Base-by-base conservation (phyloP, 2,113 vertebrate genomes). In the Herpetotheres cachinnans region DNA sequence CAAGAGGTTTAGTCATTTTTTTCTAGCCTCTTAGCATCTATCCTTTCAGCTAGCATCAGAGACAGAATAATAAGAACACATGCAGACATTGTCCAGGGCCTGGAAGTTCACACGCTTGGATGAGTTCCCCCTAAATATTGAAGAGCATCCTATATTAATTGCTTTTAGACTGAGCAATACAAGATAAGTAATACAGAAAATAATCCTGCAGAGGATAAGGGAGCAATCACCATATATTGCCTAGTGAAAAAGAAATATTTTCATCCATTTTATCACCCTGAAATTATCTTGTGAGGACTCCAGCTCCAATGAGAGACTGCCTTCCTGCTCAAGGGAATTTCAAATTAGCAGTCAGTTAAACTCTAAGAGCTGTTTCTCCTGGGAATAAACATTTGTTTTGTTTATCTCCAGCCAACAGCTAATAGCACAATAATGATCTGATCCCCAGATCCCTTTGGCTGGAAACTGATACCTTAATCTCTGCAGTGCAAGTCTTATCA, bases 341-440 rank as follows among this genome's bases (percentile, higher is more conserved):
- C 86, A 95, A 96, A 97, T 95, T 94, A 95, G 74, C 74, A 88
- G 71, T 66, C 93, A 88, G 96, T 96, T 95, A 94, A 95, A 91
- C 46, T 87, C 84, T 27, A 88, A 87, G 86, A 90, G 71, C 54
- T 87, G 29, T 72, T 96, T 89, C 95, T 88, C 59, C 70, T 86
- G 87, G 84, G 93, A 95, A 95, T 91, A 96, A 97, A 95, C 84
- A 93, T 95, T 96, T 93, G 89, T 96, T 96, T 96, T 96, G 91
- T 97, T 95, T 94, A 95, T 96, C 95, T 96, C 84, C 71, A 97
- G 82, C 91, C 93, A 96, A 94, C 95, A 96, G 94, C 93, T 95
- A 97, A 97, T 96, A 96, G 96, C 82, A 95, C 81, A 95, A 86
- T 96, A 97, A 97, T 93, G 91, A 97, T 97, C 86, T 91, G 96